These are phyloP conservation scores for Puma concolor DNA, from an alignment of 2,113 vertebrate species.

Conservation along the genomic window DNA sequence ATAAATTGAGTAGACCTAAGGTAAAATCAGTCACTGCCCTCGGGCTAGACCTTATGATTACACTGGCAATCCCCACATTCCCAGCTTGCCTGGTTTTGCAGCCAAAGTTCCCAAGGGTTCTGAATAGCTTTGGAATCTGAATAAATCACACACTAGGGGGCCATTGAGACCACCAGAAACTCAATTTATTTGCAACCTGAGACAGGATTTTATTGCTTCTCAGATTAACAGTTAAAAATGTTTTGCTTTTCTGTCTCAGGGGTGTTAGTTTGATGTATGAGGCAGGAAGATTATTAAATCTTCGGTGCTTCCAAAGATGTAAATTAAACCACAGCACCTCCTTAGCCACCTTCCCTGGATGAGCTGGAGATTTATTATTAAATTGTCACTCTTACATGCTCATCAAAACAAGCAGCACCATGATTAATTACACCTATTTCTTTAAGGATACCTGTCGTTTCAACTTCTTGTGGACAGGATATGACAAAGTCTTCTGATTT, in stretches of 20 bases:
- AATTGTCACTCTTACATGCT: slow-evolving; percentile 59
- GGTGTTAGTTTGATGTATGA: slow-evolving; percentile 72
- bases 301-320: slow-evolving; percentile 76
- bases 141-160: slow-evolving; percentile 39
- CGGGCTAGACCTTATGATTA: background rate
- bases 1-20: slow-evolving; percentile 11
- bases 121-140: slow-evolving; percentile 43
- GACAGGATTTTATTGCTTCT: slow-evolving; percentile 77
- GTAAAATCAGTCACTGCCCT: slow-evolving; percentile 10
- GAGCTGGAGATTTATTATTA: slow-evolving; percentile 77
- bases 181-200: slow-evolving; percentile 74
- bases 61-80: background rate
- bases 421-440: slow-evolving; percentile 65
- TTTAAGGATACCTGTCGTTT: slow-evolving; percentile 52
- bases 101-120: background rate
- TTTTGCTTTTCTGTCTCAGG: slow-evolving; percentile 70
- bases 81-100: background rate
- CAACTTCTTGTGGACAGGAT: slow-evolving; percentile 15
- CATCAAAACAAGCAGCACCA: slow-evolving; percentile 73
- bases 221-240: slow-evolving; percentile 66
- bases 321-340: slow-evolving; percentile 77
- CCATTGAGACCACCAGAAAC: slow-evolving; percentile 65
- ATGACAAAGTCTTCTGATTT: slow-evolving; percentile 19
- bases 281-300: slow-evolving; percentile 82
- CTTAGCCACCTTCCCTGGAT: slow-evolving; percentile 47